phyloP scores from a whole-genome alignment of 2,797 vertebrate genomes.

The Aulostomus chinensis region DNA sequence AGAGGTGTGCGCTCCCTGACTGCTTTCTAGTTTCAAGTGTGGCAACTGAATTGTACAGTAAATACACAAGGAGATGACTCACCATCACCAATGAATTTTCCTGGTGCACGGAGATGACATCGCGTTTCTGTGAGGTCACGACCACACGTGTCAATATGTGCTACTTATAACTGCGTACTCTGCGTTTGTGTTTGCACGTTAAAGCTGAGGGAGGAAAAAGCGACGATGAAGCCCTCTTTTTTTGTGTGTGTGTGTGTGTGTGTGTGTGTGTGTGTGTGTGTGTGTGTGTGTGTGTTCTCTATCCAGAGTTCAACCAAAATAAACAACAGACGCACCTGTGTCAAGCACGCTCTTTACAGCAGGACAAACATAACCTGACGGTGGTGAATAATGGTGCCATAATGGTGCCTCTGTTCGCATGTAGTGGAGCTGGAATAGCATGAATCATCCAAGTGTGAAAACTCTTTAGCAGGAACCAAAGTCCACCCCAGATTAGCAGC shows the following conservation, averaged over 20 bases:
- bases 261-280: conserved; percentile 34
- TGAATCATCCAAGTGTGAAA: conserved; percentile 56
- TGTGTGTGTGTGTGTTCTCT: too few species aligned
- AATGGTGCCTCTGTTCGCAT: conserved; percentile 36
- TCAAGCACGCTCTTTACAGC: conserved; percentile 21
- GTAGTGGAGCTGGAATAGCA: conserved; percentile 60
- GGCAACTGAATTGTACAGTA: neutral
- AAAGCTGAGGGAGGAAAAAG: too few species aligned
- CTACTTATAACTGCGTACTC: neutral
- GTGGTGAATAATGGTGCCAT: conserved; percentile 54
- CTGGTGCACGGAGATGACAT: conserved; percentile 10
- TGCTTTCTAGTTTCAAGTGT: too few species aligned
- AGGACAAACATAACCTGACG: conserved; percentile 43
- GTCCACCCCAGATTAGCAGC: conserved; percentile 53
- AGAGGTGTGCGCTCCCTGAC: too few species aligned
- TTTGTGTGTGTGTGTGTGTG: too few species aligned
- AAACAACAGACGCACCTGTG: conserved; percentile 56
- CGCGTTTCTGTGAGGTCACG: conserved; percentile 9
- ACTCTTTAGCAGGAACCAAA: conserved; percentile 40
- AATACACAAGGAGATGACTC: conserved; percentile 14
- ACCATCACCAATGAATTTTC: conserved; percentile 3
- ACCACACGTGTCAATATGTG: conserved; percentile 14
- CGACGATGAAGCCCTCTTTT: too few species aligned
- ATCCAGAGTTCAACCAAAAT: conserved; percentile 39
- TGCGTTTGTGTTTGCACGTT: too few species aligned